Evolutionary conservation across 2,888 invertebrate genomes (phyloP), one percentile per base, ranked within the genome.

Genomic region (Pedicia rivosa): DNA sequence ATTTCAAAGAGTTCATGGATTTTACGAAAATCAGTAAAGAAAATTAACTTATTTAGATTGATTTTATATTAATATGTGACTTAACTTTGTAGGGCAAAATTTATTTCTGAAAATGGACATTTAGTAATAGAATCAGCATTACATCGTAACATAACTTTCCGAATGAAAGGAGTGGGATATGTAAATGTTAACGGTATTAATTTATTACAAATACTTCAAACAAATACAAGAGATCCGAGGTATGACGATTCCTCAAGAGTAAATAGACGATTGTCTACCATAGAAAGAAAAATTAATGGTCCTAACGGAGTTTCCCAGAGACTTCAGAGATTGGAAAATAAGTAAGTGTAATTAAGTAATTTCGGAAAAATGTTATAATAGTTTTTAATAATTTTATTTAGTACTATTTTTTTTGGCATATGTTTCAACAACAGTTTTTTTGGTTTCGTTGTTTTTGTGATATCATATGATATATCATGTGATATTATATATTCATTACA

Each of bases 61-160:
- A n/a, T n/a, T n/a, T n/a, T n/a, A n/a, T n/a, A n/a, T n/a, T n/a
- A n/a, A n/a, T n/a, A n/a, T n/a, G n/a, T n/a, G n/a, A n/a, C n/a
- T n/a, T n/a, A 37, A 52, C 41, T n/a, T 35, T 35, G 15, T 12
- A 35, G 35, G 16, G 25, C 35, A 2, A 35, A 35, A 25, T 16
- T 35, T 12, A 35, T 16, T 26, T 70, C 73, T 47, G 67, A 66
- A 52, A 70, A 87, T 64, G 92, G 92, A 29, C 74, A 91, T 59
- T 67, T 94, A 17, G 69, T 78, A 44, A 69, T 94, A 39, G 71
- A 78, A 50, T 74, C 86, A 16, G 87, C 81, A 0, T 64, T 67
- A 36, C 74, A 79, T 50, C 78, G 75, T 53, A 87, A 82, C 55
- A 80, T 92, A 37, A 75, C 78, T 27, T 70, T 92, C 45, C 63